Conservation (phyloP, 2,797 vertebrate genomes). For the Gobionotothen gibberifrons region DNA sequence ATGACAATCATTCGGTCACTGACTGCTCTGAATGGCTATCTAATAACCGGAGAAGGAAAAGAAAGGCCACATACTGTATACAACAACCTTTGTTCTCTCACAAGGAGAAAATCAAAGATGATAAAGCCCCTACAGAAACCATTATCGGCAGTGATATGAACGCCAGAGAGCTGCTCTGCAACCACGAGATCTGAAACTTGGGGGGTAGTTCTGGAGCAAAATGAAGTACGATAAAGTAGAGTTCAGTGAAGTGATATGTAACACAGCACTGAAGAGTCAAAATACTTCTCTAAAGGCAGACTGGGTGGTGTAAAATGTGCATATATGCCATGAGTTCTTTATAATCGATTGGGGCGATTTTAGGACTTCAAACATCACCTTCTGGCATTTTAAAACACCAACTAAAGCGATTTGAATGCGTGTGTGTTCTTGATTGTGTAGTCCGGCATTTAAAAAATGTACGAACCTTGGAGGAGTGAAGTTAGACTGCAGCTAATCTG, state of each 20-base stretch:
- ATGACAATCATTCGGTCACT: constrained; percentile 39
- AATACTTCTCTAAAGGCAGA: neutral
- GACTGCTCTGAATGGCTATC: constrained; percentile 35
- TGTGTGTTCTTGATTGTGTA: too few species aligned
- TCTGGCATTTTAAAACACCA: neutral
- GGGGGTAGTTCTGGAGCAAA: constrained; percentile 1
- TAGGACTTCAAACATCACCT: neutral
- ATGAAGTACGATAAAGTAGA: neutral
- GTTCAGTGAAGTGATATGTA: neutral
- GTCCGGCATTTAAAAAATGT: neutral
- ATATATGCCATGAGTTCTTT: neutral
- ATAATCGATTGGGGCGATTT: neutral
- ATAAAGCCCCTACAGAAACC: neutral
- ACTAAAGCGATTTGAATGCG: neutral
- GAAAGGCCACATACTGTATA: neutral
- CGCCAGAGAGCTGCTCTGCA: neutral
- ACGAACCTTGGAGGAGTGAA: neutral
- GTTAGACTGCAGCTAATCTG: neutral
- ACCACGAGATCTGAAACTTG: constrained; percentile 1
- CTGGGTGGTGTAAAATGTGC: neutral
- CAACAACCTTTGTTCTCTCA: neutral
- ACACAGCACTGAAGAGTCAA: constrained; percentile 5
- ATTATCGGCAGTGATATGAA: neutral
- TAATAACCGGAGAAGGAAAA: constrained; percentile 24
- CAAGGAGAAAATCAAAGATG: neutral